phyloP scores from a whole-genome alignment of 2,113 vertebrate genomes.

The Etheostoma cragini region DNA sequence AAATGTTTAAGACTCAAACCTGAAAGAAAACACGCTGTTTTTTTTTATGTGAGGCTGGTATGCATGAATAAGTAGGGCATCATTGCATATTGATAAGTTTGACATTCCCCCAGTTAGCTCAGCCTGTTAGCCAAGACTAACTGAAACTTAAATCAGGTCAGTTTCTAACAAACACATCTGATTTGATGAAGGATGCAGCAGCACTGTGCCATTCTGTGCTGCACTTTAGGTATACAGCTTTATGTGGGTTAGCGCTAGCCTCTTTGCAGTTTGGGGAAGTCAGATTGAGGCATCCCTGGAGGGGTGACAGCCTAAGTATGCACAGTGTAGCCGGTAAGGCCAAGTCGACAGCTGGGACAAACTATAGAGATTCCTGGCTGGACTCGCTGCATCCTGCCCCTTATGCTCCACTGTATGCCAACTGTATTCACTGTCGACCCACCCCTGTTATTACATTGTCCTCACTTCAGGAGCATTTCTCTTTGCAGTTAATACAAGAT shows the following conservation, averaged over 20 bases:
- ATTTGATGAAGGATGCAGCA: conserved; percentile 65
- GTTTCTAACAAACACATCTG: conserved; percentile 60
- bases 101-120: conserved; percentile 64
- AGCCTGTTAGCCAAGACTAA: conserved; percentile 45
- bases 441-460: conserved; percentile 37
- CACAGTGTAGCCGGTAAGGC: conserved; percentile 42
- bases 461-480: conserved; percentile 29
- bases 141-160: conserved; percentile 77
- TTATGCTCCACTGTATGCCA: conserved; percentile 8
- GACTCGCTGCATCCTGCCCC: not conserved
- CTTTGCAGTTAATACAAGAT: conserved; percentile 28
- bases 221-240: conserved; percentile 53
- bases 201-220: conserved; percentile 51
- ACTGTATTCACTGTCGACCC: conserved; percentile 13
- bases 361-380: conserved; percentile 36
- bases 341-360: conserved; percentile 46
- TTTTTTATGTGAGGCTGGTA: conserved; percentile 27
- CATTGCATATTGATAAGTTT: conserved; percentile 75
- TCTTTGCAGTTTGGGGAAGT: conserved; percentile 74
- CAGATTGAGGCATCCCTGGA: conserved; percentile 65
- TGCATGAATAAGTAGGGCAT: conserved; percentile 60
- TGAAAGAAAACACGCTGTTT: not conserved
- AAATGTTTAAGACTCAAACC: not conserved
- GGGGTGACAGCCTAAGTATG: conserved; percentile 59
- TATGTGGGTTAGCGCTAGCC: conserved; percentile 76